Percentiles rank a stretch among this genome's conserved stretches.
These are phyloP conservation scores for Cephus nigrinus DNA, from an alignment of 2,888 invertebrate genomes.

Conservation along the genomic window DNA sequence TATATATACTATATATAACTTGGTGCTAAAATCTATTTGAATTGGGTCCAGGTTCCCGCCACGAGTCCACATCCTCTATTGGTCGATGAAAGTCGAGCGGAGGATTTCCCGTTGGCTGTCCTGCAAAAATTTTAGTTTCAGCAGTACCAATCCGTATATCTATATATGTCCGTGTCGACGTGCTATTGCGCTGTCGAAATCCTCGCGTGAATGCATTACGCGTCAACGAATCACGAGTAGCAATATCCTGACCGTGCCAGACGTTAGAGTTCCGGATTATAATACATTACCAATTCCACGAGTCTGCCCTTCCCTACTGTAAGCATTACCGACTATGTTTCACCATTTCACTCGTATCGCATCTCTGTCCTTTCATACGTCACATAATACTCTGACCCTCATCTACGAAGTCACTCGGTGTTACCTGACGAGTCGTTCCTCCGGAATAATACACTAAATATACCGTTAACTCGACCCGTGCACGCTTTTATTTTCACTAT, in stretches of 20 bases:
- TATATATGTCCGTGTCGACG: background rate
- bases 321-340: background rate
- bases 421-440: background rate
- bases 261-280: constrained; percentile 58
- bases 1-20: background rate
- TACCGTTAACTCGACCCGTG: background rate
- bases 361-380: background rate
- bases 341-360: background rate
- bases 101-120: background rate
- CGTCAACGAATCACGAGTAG: constrained; percentile 65
- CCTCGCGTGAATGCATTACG: constrained; percentile 65
- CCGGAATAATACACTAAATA: background rate
- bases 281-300: constrained; percentile 66
- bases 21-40: background rate
- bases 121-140: background rate
- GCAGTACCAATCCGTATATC: background rate
- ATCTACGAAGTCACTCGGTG: background rate
- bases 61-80: background rate
- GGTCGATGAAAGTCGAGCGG: background rate
- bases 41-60: background rate
- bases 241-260: constrained; percentile 63
- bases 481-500: background rate
- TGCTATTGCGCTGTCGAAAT: constrained; percentile 43
- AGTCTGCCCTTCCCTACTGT: constrained; percentile 24
- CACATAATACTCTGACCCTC: background rate